A percentile compares a stretch with the other conserved stretches of the same genome.
Evolutionary conservation across 1,140 invertebrate genomes (phyloP).

Genomic region (Aphelenchoides besseyi): DNA sequence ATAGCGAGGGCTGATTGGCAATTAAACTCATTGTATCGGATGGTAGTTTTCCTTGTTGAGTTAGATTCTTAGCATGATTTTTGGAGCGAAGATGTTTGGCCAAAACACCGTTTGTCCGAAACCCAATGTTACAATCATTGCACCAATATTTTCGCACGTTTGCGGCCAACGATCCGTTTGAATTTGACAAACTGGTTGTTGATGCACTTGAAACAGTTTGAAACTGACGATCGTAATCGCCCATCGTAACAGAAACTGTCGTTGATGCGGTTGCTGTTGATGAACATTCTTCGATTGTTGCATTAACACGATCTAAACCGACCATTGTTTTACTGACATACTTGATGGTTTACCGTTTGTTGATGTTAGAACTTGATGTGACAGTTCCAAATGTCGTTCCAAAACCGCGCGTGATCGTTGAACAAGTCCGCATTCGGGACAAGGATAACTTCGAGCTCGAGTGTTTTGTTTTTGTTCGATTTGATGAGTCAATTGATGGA

Average conservation of each 20-base stretch:
- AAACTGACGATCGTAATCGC: background rate
- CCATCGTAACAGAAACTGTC: background rate
- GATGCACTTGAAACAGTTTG: too few species aligned
- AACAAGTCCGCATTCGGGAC: constrained; percentile 41
- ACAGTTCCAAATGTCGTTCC: constrained; percentile 47
- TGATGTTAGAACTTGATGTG: too few species aligned
- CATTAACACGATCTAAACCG: constrained; percentile 11
- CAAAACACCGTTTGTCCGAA: constrained; percentile 89
- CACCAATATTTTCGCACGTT: constrained; percentile 69
- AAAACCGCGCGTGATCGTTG: constrained; percentile 39
- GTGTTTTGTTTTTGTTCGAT: constrained; percentile 53
- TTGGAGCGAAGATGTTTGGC: constrained; percentile 93
- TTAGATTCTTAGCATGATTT: constrained; percentile 91
- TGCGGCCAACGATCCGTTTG: background rate
- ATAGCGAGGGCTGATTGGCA: constrained; percentile 67
- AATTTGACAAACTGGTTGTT: background rate
- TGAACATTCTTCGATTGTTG: background rate
- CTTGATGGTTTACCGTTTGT: too few species aligned
- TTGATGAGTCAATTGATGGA: constrained; percentile 57
- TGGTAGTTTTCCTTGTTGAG: constrained; percentile 85
- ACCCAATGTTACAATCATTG: constrained; percentile 88
- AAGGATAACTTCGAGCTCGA: constrained; percentile 32
- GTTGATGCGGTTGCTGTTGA: background rate
- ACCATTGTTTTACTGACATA: too few species aligned
- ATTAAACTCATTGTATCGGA: constrained; percentile 93